Conservation (phyloP, 2,113 vertebrate species). For the Percina caprodes region DNA sequence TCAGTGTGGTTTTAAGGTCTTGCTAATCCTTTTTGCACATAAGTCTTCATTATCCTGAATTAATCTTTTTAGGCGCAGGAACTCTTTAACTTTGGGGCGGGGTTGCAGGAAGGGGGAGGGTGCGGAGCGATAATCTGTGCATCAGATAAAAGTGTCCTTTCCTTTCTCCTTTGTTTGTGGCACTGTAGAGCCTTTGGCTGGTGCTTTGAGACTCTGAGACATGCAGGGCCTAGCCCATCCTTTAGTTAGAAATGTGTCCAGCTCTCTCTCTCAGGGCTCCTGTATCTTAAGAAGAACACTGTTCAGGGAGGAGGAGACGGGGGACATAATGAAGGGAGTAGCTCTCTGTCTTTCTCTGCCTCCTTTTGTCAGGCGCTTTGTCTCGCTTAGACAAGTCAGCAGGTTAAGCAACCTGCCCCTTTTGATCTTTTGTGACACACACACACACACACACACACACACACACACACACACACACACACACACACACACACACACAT, state of each 20-base stretch:
- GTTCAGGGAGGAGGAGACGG: slow-evolving; percentile 58
- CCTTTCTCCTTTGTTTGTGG: slow-evolving; percentile 83
- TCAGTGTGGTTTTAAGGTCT: slow-evolving; percentile 44
- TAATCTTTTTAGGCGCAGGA: slow-evolving; percentile 87
- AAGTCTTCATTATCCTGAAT: slow-evolving; percentile 82
- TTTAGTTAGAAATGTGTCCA: slow-evolving; percentile 85
- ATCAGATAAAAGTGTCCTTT: slow-evolving; percentile 78
- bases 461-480: slow-evolving; percentile 7
- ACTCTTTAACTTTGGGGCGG: slow-evolving; percentile 74
- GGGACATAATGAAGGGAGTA: slow-evolving; percentile 80
- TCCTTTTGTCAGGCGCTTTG: slow-evolving; percentile 79
- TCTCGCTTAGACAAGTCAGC: slow-evolving; percentile 75
- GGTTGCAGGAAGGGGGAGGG: slow-evolving; percentile 78
- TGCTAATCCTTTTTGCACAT: slow-evolving; percentile 53
- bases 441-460: slow-evolving; percentile 48
- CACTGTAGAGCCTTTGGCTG: slow-evolving; percentile 88
- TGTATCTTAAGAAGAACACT: slow-evolving; percentile 78
- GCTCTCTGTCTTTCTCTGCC: slow-evolving; percentile 75
- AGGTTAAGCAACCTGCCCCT: slow-evolving; percentile 78
- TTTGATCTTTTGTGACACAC: slow-evolving; percentile 78
- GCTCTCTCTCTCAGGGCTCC: slow-evolving; percentile 68
- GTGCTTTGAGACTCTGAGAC: slow-evolving; percentile 90
- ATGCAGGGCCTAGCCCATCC: slow-evolving; percentile 82
- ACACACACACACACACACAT: slow-evolving; percentile 40
- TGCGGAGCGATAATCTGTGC: slow-evolving; percentile 68